These are phyloP conservation scores for Lathronympha strigana DNA, from an alignment of 2,888 invertebrate genomes.

Conservation along the genomic window DNA sequence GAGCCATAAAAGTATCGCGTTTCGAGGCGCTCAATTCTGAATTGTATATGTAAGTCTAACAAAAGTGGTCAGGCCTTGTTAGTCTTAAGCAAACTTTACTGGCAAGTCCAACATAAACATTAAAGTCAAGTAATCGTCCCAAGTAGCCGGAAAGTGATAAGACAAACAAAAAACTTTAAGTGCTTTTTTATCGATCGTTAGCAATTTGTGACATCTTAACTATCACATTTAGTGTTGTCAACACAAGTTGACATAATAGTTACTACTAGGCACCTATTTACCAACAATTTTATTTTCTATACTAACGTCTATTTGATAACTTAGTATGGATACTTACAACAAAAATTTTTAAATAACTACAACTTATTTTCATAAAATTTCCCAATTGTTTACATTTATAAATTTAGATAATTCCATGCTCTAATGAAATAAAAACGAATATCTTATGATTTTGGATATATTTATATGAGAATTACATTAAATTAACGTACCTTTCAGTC, in stretches of 20 bases:
- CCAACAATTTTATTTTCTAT: no score
- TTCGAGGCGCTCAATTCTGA: constrained; percentile 34
- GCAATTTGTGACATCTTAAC: constrained; percentile 53
- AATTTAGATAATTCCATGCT: background rate
- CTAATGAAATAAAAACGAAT: background rate
- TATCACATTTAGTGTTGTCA: constrained; percentile 11
- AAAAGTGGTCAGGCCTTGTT: constrained; percentile 32
- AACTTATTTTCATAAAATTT: background rate
- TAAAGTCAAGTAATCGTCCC: constrained; percentile 41
- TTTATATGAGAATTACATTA: background rate
- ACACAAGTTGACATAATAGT: constrained; percentile 30
- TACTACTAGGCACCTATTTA: no score
- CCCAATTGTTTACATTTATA: background rate
- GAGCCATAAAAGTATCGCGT: constrained; percentile 35
- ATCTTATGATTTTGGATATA: background rate
- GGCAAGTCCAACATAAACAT: constrained; percentile 40
- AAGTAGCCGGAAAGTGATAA: constrained; percentile 50
- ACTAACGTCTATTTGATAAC: no score
- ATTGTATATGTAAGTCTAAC: constrained; percentile 23
- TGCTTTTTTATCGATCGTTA: constrained; percentile 41
- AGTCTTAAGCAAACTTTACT: constrained; percentile 32
- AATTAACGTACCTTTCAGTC: constrained; percentile 64
- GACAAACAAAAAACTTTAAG: constrained; percentile 48
- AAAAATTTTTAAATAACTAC: background rate
- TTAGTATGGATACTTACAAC: no score